These are phyloP conservation scores for Ageneiosus marmoratus DNA, from an alignment of 2,113 vertebrate genomes.

Conservation along the genomic window DNA sequence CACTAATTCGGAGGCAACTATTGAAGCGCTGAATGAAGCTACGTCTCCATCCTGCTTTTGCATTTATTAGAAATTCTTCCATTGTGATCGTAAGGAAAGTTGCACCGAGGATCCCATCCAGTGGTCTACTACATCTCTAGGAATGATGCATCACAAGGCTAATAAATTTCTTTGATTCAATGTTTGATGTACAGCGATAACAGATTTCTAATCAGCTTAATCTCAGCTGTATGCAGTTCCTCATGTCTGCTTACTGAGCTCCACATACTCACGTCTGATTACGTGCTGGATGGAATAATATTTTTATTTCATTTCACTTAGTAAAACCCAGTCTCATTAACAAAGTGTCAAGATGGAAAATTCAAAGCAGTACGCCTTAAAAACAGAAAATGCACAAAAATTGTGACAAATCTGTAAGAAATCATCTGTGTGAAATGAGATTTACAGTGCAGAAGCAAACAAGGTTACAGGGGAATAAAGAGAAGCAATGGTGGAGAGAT, in stretches of 20 bases:
- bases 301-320: no score
- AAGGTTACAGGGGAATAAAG: no score
- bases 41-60: background rate
- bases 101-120: background rate
- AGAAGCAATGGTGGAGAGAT: no score
- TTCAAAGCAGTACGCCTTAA: no score
- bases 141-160: background rate
- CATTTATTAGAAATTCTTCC: background rate
- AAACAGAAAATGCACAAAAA: no score
- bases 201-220: background rate
- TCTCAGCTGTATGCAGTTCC: background rate
- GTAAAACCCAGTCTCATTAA: no score
- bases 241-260: background rate
- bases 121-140: background rate
- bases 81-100: background rate
- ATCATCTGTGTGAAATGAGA: no score
- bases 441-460: no score
- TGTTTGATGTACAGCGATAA: background rate
- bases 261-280: background rate
- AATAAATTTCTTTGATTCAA: background rate
- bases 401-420: no score
- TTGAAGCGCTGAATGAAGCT: background rate
- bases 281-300: no score
- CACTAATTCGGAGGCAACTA: background rate
- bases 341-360: no score